Base-by-base conservation (phyloP, 1,140 invertebrate species). In the Stenopsyche tienmushanensis region DNA sequence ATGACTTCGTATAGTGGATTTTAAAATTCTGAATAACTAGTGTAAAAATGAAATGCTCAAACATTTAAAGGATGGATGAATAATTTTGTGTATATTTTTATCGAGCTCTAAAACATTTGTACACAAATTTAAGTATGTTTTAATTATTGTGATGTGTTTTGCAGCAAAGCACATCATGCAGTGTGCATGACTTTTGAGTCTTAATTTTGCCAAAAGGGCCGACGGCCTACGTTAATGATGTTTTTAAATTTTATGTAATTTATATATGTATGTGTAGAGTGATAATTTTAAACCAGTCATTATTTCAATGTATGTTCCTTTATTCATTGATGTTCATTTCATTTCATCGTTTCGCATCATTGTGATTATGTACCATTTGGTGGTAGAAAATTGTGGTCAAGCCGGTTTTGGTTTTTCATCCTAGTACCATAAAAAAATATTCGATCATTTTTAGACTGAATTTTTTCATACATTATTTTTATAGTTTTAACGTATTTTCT, bases 1-100 rank as follows among this genome's bases (percentile, higher is more conserved):
- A 88, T 79, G 86, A 89, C 72, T 88, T 85, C 78, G 87, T 88
- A 77, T 82, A 82, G 78, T 77, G 73, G 20, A 23, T 55, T 24
- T 41, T 13, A 29, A 20, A 53, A 65, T 66, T 70, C 54, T 55
- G 54, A 57, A 62, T 44, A 47, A 42, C 42, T 59, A 69, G 59
- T 70, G 54, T 64, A 63, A 54, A 57, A 63, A 44, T 55, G n/a
- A 64, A 53, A 64, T 64, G 62, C 62, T 64, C 62, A 64, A 63
- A 23, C 20, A 34, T 41, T 47, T 13, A 52, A 24, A 42, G 18
- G 1, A 26, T 60, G 15, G 53, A 52, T n/a, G 9, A n/a, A 34
- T 34, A 24, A 41, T 29, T 57, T 45, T 60, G 34, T 45, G 41
- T 44, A 60, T 20, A 57, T 57, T 7, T 34, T 47, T 47, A 47